Percentiles rank a stretch among this genome's conserved stretches.
Conservation (phyloP, 2,797 vertebrate species). For the Macrochelys suwanniensis region DNA sequence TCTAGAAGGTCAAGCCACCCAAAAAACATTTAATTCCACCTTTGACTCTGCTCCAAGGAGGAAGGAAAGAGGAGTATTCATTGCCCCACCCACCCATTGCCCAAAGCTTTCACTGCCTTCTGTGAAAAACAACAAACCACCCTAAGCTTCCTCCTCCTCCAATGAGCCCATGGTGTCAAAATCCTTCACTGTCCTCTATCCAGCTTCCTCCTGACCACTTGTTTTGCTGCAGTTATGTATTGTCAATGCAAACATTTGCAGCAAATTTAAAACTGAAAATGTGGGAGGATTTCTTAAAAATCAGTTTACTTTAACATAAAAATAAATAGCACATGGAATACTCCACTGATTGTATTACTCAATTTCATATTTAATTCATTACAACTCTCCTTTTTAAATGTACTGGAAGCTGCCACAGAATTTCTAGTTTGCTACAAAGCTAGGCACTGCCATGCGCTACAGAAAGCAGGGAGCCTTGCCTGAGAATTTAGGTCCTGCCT, state of each 20-base stretch:
- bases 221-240: background rate
- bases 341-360: accelerated
- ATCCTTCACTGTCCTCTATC: background rate
- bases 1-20: background rate
- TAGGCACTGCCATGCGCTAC: background rate
- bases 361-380: background rate
- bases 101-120: background rate
- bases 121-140: background rate
- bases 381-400: background rate
- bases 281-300: accelerated
- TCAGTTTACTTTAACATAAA: background rate
- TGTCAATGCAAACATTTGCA: background rate
- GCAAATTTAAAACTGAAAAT: background rate
- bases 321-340: background rate
- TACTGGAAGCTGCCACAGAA: background rate
- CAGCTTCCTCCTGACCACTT: background rate
- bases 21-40: background rate
- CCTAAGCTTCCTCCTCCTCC: background rate
- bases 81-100: background rate
- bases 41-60: background rate
- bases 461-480: background rate
- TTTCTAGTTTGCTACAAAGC: background rate
- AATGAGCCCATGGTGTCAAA: background rate
- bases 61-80: background rate
- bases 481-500: background rate